Base-by-base conservation (phyloP, 2,113 vertebrate genomes). In the Hiodon tergisus region DNA sequence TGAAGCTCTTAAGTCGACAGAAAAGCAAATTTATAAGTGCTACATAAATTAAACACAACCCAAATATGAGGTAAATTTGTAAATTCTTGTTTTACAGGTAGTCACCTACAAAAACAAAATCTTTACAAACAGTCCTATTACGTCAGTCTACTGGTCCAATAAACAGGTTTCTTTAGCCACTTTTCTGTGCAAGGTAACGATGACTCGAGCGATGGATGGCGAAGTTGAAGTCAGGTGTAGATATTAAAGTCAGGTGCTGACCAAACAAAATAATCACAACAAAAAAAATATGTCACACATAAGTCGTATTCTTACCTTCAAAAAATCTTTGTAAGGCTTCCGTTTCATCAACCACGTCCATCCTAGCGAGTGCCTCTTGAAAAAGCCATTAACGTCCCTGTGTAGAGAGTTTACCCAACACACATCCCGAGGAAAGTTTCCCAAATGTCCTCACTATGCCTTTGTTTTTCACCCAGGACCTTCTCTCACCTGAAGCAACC, bases 321-420 rank as follows among this genome's bases (percentile, higher is more conserved):
- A 98, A 98, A 84, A 98, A 98, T 83, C 95, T 95, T 91, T 96
- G 97, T 89, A 98, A 89, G 85, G 96, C 95, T 88, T 98, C 97
- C 61, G 95, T 96, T 93, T 98, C 97, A 92, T 96, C 95, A 90
- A 98, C 96, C 92, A 98, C 96, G 88, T 98, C 97, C 96, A 98
- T 98, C 85, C 88, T 93, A 91, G 89, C 88, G 87, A 81, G 86
- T 90, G 83, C 89, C 83, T 79, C 87, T 85, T 86, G 86, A 86
- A 88, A 89, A 86, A 88, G 90, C 91, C 93, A 93, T 93, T 68
- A 87, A 93, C 84, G 80, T 84, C 70, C 80, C 87, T 84, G 83
- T 82, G 69, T 79, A 69, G 75, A 63, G 62, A 83, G 84, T 84
- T 79, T 61, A 85, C 88, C 83, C 87, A 73, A 85, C 52, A 70